Percentiles rank a stretch among this genome's conserved stretches.
Evolutionary conservation across 2,888 invertebrate genomes (phyloP).

Genomic region (Nymphalis polychloros): DNA sequence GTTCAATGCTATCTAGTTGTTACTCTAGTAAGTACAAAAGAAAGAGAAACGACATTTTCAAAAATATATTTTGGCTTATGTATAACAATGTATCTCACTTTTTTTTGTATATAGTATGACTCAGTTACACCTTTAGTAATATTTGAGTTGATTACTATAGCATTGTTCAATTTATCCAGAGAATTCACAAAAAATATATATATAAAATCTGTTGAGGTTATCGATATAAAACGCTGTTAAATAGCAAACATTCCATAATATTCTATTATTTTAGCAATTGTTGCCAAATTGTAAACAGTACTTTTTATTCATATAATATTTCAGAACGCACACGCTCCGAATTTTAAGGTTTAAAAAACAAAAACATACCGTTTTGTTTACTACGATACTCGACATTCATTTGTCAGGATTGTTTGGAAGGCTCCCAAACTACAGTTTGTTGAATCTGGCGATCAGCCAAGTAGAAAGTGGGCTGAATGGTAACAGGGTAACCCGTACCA

Average conservation of each 20-base stretch:
- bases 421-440: conserved; percentile 16
- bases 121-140: too few relatives aligned
- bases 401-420: conserved; percentile 9
- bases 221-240: not conserved
- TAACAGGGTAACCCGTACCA: conserved; percentile 7
- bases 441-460: conserved; percentile 21
- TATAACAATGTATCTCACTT: too few relatives aligned
- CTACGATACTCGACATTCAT: conserved; percentile 10
- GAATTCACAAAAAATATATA: too few relatives aligned
- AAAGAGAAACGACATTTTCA: too few relatives aligned
- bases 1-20: too few relatives aligned
- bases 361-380: conserved; percentile 2
- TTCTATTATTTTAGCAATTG: not conserved
- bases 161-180: too few relatives aligned
- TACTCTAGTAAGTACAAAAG: too few relatives aligned
- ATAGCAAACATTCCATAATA: not conserved
- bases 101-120: too few relatives aligned
- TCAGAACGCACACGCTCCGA: not conserved
- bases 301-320: not conserved
- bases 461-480: conserved; percentile 23
- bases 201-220: too few relatives aligned
- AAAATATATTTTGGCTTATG: too few relatives aligned
- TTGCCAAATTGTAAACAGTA: not conserved
- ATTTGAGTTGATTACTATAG: too few relatives aligned
- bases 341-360: conserved; percentile 3